Conservation (phyloP, 2,888 invertebrate species). For the Pegoplata infirma region DNA sequence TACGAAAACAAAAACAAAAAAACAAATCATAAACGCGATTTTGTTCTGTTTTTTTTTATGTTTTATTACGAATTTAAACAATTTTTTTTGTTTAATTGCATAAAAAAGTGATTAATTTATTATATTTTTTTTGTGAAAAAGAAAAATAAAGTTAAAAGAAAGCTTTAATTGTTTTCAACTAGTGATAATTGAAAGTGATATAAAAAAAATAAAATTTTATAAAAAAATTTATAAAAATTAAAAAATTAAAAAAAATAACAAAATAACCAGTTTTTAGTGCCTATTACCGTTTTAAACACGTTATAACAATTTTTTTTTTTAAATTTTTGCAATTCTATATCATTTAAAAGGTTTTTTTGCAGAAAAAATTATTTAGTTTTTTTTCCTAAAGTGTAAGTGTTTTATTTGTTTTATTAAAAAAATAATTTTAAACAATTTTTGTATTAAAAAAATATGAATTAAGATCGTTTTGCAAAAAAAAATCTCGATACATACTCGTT, state of each 20-base stretch:
- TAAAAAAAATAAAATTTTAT: slow-evolving; percentile 5
- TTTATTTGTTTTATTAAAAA: too few species aligned
- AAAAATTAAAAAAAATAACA: slow-evolving; percentile 58
- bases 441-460: too few species aligned
- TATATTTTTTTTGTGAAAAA: slow-evolving; percentile 6
- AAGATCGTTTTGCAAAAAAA: too few species aligned
- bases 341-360: slow-evolving; percentile 34
- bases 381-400: slow-evolving; percentile 7
- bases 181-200: slow-evolving; percentile 58
- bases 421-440: background rate
- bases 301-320: slow-evolving; percentile 25
- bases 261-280: slow-evolving; percentile 63
- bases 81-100: slow-evolving; percentile 35
- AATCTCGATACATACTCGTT: too few species aligned
- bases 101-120: slow-evolving; percentile 14
- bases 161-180: slow-evolving; percentile 35
- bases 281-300: slow-evolving; percentile 35
- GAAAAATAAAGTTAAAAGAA: slow-evolving; percentile 36
- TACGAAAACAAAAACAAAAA: slow-evolving; percentile 27
- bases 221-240: slow-evolving; percentile 20
- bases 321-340: slow-evolving; percentile 49
- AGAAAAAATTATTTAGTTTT: slow-evolving; percentile 4
- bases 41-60: slow-evolving; percentile 31
- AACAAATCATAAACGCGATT: slow-evolving; percentile 39
- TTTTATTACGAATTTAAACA: slow-evolving; percentile 30